These are phyloP conservation scores for Mus minutoides DNA, from an alignment of 2,797 vertebrate species.

Conservation along the genomic window DNA sequence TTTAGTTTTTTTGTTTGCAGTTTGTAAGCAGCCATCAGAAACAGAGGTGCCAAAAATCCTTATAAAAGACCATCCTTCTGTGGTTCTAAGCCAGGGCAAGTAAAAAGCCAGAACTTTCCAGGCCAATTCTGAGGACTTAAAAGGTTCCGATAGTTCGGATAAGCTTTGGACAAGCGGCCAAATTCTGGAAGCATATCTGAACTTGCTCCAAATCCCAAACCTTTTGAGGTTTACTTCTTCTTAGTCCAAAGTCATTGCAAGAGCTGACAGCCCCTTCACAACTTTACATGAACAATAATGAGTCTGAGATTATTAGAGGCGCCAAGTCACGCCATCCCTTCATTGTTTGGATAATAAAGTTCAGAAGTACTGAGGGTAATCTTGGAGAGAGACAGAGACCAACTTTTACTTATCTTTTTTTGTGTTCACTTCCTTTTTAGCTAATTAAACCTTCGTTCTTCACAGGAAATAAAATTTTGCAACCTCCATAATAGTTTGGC, in stretches of 20 bases:
- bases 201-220: conserved; percentile 79
- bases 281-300: conserved; percentile 83
- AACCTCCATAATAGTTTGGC: conserved; percentile 86
- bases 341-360: conserved; percentile 90
- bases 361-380: conserved; percentile 89
- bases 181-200: conserved; percentile 81
- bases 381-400: conserved; percentile 86
- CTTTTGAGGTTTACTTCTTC: conserved; percentile 79
- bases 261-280: conserved; percentile 81
- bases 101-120: conserved; percentile 73
- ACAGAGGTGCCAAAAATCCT: conserved; percentile 69
- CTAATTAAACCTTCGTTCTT: conserved; percentile 89
- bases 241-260: conserved; percentile 74
- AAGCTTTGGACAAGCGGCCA: conserved; percentile 80
- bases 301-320: conserved; percentile 85
- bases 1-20: conserved; percentile 58
- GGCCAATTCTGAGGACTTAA: conserved; percentile 79
- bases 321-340: conserved; percentile 85
- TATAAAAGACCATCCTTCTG: conserved; percentile 51
- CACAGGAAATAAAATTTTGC: conserved; percentile 88
- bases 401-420: conserved; percentile 87
- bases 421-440: conserved; percentile 89
- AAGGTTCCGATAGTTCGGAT: conserved; percentile 82
- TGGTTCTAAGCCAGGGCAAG: conserved; percentile 65
- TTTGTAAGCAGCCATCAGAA: conserved; percentile 64